Base-by-base conservation (phyloP, 2,797 vertebrate species). In the Fringilla coelebs region DNA sequence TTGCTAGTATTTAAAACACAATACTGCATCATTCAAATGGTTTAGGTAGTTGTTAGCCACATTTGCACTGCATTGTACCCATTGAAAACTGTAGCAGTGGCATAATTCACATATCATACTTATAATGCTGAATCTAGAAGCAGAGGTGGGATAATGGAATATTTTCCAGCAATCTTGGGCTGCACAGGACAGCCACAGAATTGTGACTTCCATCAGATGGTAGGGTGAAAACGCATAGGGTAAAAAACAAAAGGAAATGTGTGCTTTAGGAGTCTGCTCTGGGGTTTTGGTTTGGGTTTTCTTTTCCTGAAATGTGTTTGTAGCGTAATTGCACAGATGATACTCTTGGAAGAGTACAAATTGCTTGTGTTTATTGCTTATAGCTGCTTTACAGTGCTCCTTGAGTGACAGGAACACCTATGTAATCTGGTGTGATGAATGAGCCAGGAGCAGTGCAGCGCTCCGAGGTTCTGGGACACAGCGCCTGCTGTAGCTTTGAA, bases 371-470 rank as follows among this genome's bases (percentile, higher is more conserved):
- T 92, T 88, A 77, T 95, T 95, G 70, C 81, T 90, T 75, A 60
- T 85, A 90, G 89, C 82, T 43, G 70, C 67, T 93, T 73, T 93
- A 34, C 24, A 34, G 63, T 0, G 0, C 77, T 89, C 41, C 34
- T 40, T 88, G 90, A 96, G 90, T 96, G 96, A 90, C 93, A 96
- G 94, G 84, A 97, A 93, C 97, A 93, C 94, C 96, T 97, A 88
- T 96, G 87, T 84, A 85, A 88, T 95, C 72, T 92, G 68, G 38
- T 85, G 81, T 94, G 94, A 95, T 94, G 82, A 72, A 94, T 81
- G 93, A 94, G 81, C 78, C 84, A 61, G 93, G 92, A 84, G 96
- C 88, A 80, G 85, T 31, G 85, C 88, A 62, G 51, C 14, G 11
- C 74, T 77, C 75, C 8, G 74, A 89, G 54, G n/a, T 88, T 93